Evolutionary conservation across 1,140 invertebrate species (phyloP).

Genomic region (Drosophila seguyi): DNA sequence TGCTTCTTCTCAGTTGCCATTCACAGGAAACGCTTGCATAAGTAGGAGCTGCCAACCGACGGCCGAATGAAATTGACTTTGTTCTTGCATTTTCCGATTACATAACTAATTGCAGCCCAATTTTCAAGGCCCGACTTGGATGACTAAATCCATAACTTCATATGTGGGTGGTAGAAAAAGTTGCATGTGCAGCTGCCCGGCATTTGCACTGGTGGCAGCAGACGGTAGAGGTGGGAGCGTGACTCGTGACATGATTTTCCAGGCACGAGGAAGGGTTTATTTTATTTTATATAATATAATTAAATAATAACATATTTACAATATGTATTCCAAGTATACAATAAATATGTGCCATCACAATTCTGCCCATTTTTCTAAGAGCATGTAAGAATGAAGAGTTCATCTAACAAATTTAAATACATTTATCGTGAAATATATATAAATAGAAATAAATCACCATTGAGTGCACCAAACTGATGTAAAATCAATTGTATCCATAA

Average conservation of each 20-base stretch:
- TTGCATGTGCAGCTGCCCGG: constrained; percentile 6
- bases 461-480: background rate
- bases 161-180: background rate
- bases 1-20: constrained; percentile 50
- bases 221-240: constrained; percentile 17
- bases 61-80: constrained; percentile 16
- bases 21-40: constrained; percentile 38
- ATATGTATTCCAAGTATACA: too few species aligned
- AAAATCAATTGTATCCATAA: background rate
- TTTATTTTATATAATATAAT: too few species aligned
- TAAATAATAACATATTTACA: too few species aligned
- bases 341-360: too few species aligned
- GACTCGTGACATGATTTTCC: background rate
- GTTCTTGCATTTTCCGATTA: constrained; percentile 33
- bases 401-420: background rate
- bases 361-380: too few species aligned
- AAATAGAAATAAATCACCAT: background rate
- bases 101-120: constrained; percentile 46
- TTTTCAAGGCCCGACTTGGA: background rate
- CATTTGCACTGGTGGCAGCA: constrained; percentile 12
- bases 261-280: constrained; percentile 1
- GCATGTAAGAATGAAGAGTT: too few species aligned
- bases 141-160: background rate
- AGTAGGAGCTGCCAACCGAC: constrained; percentile 45
- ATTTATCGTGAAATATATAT: background rate